Base-by-base conservation (phyloP, 2,888 invertebrate species). In the Arenicola marina region DNA sequence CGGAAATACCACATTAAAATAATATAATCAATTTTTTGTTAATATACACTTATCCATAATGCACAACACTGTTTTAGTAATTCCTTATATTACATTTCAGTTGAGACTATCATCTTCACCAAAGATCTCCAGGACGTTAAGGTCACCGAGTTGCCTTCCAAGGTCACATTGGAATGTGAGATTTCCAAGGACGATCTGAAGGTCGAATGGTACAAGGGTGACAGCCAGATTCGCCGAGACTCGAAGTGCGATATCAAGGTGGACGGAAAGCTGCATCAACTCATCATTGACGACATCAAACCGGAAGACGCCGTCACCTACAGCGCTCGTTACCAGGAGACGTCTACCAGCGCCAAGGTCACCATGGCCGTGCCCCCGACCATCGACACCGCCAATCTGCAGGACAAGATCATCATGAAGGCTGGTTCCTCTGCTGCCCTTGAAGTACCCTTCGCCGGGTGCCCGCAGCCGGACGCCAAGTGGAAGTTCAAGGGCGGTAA, bases 121-220 rank as follows among this genome's bases (percentile, higher is more conserved):
- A 72, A 75, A 24, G 71, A 70, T 46, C 72, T 82, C 11, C 73
- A 78, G 55, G 77, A 81, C 65, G 61, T 76, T 32, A 76, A 73
- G 18, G 75, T 79, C 2, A 74, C 71, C 24, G 76, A 76, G 58
- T 72, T 78, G 18, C 89, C 92, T 85, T 67, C 74, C 43, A 74
- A 73, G 18, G 77, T 75, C 18, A 89, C 89, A 70, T 89, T 95
- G 69, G 88, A 88, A 1, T 92, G 94, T 1, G 89, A 93, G 85
- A 85, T 95, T 57, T 92, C 93, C 0, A 88, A 89, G 70, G 88
- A 90, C 61, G 87, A 89, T 70, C 87, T 90, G n/a, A 88, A 90
- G 67, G 91, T 94, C 0, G 89, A 88, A 56, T 95, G 95, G 95
- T 87, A 87, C 70, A 87, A 85, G 86, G 67, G 54, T 45, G 67